These are phyloP conservation scores for Nothoprocta perdicaria DNA, from an alignment of 2,113 vertebrate species.

Conservation along the genomic window DNA sequence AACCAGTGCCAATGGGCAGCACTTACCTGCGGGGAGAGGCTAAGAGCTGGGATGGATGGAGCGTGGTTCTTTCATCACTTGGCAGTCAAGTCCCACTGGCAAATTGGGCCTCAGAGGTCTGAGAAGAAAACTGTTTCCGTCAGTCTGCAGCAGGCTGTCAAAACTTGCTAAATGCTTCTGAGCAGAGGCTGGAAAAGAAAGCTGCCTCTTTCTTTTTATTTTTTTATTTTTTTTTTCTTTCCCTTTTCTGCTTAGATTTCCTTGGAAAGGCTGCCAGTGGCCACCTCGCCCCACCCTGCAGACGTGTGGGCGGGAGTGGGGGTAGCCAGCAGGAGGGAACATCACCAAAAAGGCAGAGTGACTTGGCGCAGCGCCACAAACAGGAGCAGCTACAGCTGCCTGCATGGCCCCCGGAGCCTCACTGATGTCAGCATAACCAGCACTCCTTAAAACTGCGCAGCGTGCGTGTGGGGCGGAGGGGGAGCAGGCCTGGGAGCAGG, in stretches of 20 bases:
- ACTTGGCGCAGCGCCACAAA: conserved; percentile 55
- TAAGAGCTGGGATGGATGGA: background rate
- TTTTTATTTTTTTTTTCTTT: too few relatives aligned
- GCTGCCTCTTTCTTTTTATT: background rate
- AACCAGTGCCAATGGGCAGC: background rate
- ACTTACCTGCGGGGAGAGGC: background rate
- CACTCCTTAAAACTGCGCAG: background rate
- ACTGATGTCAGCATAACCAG: conserved; percentile 62
- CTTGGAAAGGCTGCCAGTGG: conserved; percentile 23
- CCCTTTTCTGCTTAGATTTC: background rate
- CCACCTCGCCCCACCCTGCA: conserved; percentile 54
- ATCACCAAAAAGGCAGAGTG: conserved; percentile 55
- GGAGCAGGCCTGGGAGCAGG: background rate
- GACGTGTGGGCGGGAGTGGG: conserved; percentile 42
- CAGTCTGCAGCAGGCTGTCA: background rate
- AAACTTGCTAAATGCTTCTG: background rate
- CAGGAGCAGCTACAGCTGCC: conserved; percentile 70
- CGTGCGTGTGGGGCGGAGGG: background rate
- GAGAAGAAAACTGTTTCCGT: background rate
- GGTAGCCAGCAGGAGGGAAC: conserved; percentile 52
- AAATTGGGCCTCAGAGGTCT: background rate
- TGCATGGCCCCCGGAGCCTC: conserved; percentile 56
- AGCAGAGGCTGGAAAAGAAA: conserved; percentile 19
- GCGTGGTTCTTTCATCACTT: background rate
- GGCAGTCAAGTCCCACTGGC: conserved; percentile 45